A percentile compares a stretch with the other conserved stretches of the same genome.
These are phyloP conservation scores for Berghia stephanieae DNA, from an alignment of 1,140 invertebrate genomes.

Conservation along the genomic window DNA sequence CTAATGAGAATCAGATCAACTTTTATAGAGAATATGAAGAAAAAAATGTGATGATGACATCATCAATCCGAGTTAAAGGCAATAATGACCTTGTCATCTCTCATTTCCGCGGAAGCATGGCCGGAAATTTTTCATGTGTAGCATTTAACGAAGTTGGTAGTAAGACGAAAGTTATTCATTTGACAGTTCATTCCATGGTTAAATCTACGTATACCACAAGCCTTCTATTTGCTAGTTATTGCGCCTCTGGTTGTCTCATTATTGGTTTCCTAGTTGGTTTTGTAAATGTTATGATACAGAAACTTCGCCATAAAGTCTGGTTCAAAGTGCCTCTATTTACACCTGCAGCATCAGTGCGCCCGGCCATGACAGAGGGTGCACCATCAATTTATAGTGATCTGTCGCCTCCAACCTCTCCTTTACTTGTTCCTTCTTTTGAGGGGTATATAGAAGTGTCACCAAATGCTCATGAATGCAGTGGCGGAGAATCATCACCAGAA, in stretches of 20 bases:
- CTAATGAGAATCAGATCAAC: slow-evolving; percentile 26
- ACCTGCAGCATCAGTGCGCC: slow-evolving; percentile 37
- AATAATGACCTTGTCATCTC: slow-evolving; percentile 44
- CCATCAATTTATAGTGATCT: not conserved
- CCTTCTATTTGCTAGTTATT: slow-evolving; percentile 41
- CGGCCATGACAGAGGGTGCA: slow-evolving; percentile 17
- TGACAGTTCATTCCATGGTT: slow-evolving; percentile 35
- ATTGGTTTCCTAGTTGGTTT: slow-evolving; percentile 48
- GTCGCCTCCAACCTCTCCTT: not conserved
- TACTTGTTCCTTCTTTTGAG: not conserved
- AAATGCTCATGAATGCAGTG: not conserved
- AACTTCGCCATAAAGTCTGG: slow-evolving; percentile 17
- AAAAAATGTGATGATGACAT: slow-evolving; percentile 26
- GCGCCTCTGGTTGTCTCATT: slow-evolving; percentile 37
- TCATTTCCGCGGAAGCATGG: slow-evolving; percentile 47
- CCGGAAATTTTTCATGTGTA: slow-evolving; percentile 51
- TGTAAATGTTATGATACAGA: slow-evolving; percentile 35
- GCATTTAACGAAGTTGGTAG: slow-evolving; percentile 48
- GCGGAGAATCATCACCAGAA: not conserved
- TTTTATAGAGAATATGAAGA: slow-evolving; percentile 32
- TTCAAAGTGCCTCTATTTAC: slow-evolving; percentile 34
- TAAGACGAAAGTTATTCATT: slow-evolving; percentile 33
- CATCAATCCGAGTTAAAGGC: slow-evolving; percentile 26
- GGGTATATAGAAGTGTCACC: not conserved
- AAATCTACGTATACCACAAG: slow-evolving; percentile 34